Base-by-base conservation (phyloP, 2,113 vertebrate genomes). In the Puntigrus tetrazona region DNA sequence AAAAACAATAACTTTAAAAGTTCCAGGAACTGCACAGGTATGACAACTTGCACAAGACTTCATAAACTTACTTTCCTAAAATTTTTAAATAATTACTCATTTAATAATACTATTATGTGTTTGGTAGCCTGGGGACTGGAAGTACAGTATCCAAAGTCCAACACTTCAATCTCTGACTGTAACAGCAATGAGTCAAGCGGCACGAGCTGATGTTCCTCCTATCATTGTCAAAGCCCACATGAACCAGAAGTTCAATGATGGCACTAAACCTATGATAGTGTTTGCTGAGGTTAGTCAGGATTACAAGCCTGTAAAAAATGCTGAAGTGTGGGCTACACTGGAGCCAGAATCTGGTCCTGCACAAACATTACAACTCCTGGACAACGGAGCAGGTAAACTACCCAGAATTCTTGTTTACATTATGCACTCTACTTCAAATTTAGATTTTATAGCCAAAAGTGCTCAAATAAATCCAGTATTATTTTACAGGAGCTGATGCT, bases 341-440 rank as follows among this genome's bases (percentile, higher is more conserved):
- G 91, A 92, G 63, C 45, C 91, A 31, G 86, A 92, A 29, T 65
- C 27, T 10, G 92, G 88, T 70, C 16, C 85, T 1, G 38, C 84
- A 27, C 0, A 91, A 31, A 20, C 0, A 0, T n/a, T 94, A 77
- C 78, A 86, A 18, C 92, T 95, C 29, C 36, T 88, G 18, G 94
- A 95, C 86, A 79, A 93, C 22, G 94, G 94, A 84, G 89, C 91
- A 93, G 94, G 93, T 95, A 76, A 90, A 76, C n/a, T n/a, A 67
- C 38, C 4, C 13, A 11, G 13, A 31, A 63, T 27, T 50, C 18
- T 61, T 55, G 9, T 73, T 29, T 27, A 55, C 0, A 55, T 1
- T 8, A 8, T 55, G 20, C 52, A n/a, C 52, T n/a, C 22, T 3
- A 67, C 18, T 9, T 20, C 16, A 34, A 16, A 67, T 36, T 67